Percentiles rank a stretch among this genome's conserved stretches.
phyloP scores from a whole-genome alignment of 2,888 invertebrate genomes.

The Chaetogeoica ovagalla region DNA sequence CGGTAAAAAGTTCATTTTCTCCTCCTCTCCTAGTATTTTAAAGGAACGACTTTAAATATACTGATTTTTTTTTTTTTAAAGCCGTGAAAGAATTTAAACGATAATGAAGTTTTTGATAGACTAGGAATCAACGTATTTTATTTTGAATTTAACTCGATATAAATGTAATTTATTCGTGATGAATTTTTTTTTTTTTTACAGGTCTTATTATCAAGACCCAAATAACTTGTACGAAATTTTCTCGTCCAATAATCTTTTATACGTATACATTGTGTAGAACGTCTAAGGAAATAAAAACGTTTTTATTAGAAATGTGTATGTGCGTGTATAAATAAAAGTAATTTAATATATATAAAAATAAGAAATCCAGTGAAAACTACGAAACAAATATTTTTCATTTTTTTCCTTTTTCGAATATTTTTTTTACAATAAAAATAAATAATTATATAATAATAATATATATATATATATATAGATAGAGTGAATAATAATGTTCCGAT shows the following conservation, averaged over 20 bases:
- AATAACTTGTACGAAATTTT: slow-evolving; percentile 3
- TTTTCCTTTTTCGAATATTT: background rate
- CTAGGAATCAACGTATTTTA: slow-evolving; percentile 2
- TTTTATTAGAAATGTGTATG: slow-evolving; percentile 12
- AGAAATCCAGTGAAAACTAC: slow-evolving; percentile 4
- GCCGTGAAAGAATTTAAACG: background rate
- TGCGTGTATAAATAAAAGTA: background rate
- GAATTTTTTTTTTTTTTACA: background rate
- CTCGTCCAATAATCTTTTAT: slow-evolving; percentile 23
- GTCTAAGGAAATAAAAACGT: slow-evolving; percentile 10
- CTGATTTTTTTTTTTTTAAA: background rate
- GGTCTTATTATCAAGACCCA: slow-evolving; percentile 9
- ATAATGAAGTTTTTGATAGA: slow-evolving; percentile 11
- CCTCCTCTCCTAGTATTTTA: background rate
- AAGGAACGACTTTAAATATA: background rate
- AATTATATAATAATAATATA: background rate
- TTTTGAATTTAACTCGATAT: background rate
- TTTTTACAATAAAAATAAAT: background rate
- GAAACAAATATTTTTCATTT: slow-evolving; percentile 10
- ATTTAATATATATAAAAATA: too few species aligned
- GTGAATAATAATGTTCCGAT: background rate
- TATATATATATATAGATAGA: too few species aligned
- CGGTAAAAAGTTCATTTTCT: slow-evolving; percentile 3
- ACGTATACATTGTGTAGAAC: background rate
- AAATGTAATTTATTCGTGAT: slow-evolving; percentile 11